A percentile compares a stretch with the other conserved stretches of the same genome.
phyloP scores from a whole-genome alignment of 2,113 vertebrate genomes.

The Callospermophilus lateralis region DNA sequence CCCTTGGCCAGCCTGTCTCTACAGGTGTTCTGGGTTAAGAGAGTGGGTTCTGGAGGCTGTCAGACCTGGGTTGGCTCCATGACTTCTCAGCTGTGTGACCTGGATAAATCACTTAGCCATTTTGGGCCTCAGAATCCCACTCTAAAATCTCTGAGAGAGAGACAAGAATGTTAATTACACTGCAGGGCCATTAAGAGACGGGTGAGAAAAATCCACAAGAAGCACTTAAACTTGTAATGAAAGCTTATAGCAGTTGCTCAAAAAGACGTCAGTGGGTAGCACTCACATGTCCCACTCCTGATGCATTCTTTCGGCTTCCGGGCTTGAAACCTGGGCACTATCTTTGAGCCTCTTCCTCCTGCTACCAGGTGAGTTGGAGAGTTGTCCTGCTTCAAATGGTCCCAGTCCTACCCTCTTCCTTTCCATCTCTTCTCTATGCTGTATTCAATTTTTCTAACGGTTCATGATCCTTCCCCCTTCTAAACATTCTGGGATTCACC shows the following conservation, averaged over 20 bases:
- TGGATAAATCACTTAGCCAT: background rate
- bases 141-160: conserved; percentile 10
- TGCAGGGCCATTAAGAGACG: background rate
- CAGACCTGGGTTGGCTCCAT: background rate
- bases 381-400: background rate
- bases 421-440: background rate
- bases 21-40: background rate
- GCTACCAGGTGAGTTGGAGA: background rate
- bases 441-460: background rate
- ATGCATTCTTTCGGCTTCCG: background rate
- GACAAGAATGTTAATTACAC: background rate
- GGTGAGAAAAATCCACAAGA: background rate
- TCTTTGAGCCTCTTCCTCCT: background rate
- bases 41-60: background rate
- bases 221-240: background rate
- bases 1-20: background rate
- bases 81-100: background rate
- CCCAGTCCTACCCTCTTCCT: background rate
- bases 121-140: background rate
- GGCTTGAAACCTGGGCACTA: background rate
- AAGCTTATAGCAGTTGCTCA: background rate
- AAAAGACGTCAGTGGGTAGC: background rate
- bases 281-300: background rate
- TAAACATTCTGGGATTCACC: no score
- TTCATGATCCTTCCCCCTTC: no score